Evolutionary conservation across 53 echinoderm and acorn worm genomes (phyloP), one percentile per base, ranked within the genome.

Genomic region (Arbacia lixula): DNA sequence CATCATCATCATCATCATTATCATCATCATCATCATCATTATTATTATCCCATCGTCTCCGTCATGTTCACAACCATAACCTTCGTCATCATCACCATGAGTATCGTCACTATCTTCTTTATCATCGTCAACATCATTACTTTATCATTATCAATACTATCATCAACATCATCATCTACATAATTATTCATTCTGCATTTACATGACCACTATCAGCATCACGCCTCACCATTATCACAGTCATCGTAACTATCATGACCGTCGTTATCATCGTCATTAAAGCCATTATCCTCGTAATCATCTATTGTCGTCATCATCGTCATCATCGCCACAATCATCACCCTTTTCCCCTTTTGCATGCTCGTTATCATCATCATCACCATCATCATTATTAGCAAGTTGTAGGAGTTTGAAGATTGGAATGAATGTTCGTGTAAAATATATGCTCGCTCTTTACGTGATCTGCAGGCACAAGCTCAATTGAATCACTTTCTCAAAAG

Each of bases 331-430:
- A 16, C 57, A 8, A 56, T 56, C 21, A 56, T 56, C 21, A 56
- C n/a, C 21, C n/a, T n/a, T n/a, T n/a, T n/a, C n/a, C n/a, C n/a
- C n/a, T n/a, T n/a, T n/a, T n/a, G n/a, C n/a, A 56, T 56, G 12
- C 10, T 56, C 57, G n/a, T 56, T 21, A 56, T 56, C 57, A 56
- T 56, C 57, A 56, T 56, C 21, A 56, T 56, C 57, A 56, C 21
- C 57, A 56, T 20, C 57, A 56, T 56, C 57, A 56, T 56, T 21
- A 11, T 16, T n/a, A n/a, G n/a, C n/a, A n/a, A n/a, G n/a, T n/a
- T n/a, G n/a, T n/a, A n/a, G n/a, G n/a, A n/a, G n/a, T n/a, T n/a
- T n/a, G n/a, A n/a, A n/a, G n/a, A n/a, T n/a, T n/a, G n/a, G n/a
- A n/a, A n/a, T n/a, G n/a, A n/a, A n/a, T n/a, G n/a, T n/a, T n/a